These are phyloP conservation scores for Incurvaria masculella DNA, from an alignment of 2,888 invertebrate genomes.

Conservation along the genomic window DNA sequence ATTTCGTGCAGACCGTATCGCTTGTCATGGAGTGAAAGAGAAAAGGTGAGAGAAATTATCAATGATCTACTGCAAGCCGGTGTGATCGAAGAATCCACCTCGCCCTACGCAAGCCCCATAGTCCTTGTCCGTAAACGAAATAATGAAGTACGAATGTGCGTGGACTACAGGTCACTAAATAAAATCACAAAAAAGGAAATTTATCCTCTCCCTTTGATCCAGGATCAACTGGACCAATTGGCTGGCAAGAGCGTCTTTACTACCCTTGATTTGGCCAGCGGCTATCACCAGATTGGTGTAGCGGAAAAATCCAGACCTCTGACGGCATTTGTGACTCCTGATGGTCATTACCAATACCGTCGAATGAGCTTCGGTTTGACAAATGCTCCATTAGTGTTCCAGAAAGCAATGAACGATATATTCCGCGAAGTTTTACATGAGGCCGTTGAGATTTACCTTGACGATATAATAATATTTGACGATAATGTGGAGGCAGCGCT, in stretches of 20 bases:
- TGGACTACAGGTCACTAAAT: slow-evolving; percentile 13
- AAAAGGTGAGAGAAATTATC: slow-evolving; percentile 6
- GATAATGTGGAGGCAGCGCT: slow-evolving; percentile 5
- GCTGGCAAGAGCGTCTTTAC: slow-evolving; percentile 7
- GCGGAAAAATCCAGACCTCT: background rate
- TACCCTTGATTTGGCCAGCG: slow-evolving; percentile 11
- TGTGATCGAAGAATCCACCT: slow-evolving; percentile 8
- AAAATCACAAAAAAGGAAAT: slow-evolving; percentile 12
- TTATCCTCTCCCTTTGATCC: slow-evolving; percentile 11
- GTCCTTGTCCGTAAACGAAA: slow-evolving; percentile 12
- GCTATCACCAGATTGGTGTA: slow-evolving; percentile 14
- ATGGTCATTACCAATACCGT: slow-evolving; percentile 12
- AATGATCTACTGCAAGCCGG: slow-evolving; percentile 3
- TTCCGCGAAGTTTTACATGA: slow-evolving; percentile 6
- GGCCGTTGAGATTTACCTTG: slow-evolving; percentile 12
- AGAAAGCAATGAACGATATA: slow-evolving; percentile 11
- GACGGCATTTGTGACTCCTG: slow-evolving; percentile 11
- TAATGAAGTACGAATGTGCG: slow-evolving; percentile 11
- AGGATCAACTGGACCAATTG: slow-evolving; percentile 10
- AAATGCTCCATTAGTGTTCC: slow-evolving; percentile 11
- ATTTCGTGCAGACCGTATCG: slow-evolving; percentile 11
- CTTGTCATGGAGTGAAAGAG: slow-evolving; percentile 8
- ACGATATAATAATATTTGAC: slow-evolving; percentile 12
- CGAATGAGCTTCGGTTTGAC: slow-evolving; percentile 12
- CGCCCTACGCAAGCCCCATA: slow-evolving; percentile 4